Base-by-base conservation (phyloP, 2,113 vertebrate genomes). In the Myotis yumanensis region DNA sequence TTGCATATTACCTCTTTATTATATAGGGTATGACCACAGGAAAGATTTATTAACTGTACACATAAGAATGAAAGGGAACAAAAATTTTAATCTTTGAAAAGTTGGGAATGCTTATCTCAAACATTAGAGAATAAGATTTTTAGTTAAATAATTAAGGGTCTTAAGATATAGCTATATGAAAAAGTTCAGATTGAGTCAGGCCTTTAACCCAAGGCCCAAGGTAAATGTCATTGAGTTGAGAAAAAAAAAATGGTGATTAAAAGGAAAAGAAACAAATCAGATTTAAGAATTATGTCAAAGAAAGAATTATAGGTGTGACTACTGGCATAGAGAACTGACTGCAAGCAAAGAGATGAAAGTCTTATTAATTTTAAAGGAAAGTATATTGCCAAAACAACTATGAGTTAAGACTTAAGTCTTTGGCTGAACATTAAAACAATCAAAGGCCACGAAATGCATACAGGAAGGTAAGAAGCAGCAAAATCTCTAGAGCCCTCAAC, bases 331-430 rank as follows among this genome's bases (percentile, higher is more conserved):
- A 46, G 64, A 84, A 92, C 48, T 83, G 7, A 25, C 15, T 91
- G 14, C 16, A 96, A 91, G 68, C 46, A 87, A 80, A 86, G 71
- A 95, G 62, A 90, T 52, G 48, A 92, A 77, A 81, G 46, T 59
- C 76, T 87, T 93, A 79, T 12, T 85, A 52, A 57, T 79, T 64
- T 94, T 66, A 66, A 72, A 93, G 89, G 66, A 69, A 93, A 62
- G n/a, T 62, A 30, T 54, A 86, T 94, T 77, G 32, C 52, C 35
- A 51, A 82, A 92, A 90, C 73, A 79, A 73, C 37, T 32, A 30
- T 18, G n/a, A 43, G 54, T 14, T 89, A 71, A 40, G 20, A 48
- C 64, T 84, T 37, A n/a, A 81, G 69, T 43, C 40, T 91, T 82
- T 64, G 32, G 12, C 5, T 73, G 80, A 90, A 35, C 54, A 59